Base-by-base conservation (phyloP, 2,113 vertebrate species). In the Saccopteryx leptura region DNA sequence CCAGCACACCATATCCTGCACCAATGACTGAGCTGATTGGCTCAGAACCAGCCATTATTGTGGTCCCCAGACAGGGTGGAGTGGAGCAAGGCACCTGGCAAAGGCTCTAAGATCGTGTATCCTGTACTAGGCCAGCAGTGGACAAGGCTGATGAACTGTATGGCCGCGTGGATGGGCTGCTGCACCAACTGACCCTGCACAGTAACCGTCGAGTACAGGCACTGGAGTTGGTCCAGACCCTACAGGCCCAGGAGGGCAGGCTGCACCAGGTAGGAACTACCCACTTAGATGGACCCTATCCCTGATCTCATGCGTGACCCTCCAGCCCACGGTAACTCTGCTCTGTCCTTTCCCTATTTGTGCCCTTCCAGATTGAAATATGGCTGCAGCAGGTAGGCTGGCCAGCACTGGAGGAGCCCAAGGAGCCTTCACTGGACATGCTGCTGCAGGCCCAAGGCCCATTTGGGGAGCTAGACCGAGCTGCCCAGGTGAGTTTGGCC, bases 171-270 rank as follows among this genome's bases (percentile, higher is more conserved):
- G 99, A 99, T 72, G 99, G 99, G 97, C 98, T 99, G 8, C 98
- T 99, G 50, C 99, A 99, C 96, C 98, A 97, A 0, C 98, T 99
- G 97, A 99, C 99, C 66, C 98, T 98, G 94, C 95, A 99, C 88
- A 99, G 99, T 76, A 99, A 99, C 98, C 94, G 97, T 87, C 98
- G 98, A 96, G 98, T 99, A 12, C 99, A 98, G 97, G 98, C 99
- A 4, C 98, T 99, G 83, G 98, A 98, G 96, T 98, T 99, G 97
- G 97, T 99, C 66, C 96, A 98, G 93, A 99, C 98, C 63, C 99
- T 99, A 0, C 98, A 98, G 90, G 84, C 96, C 46, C 96, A 90
- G 76, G 96, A 97, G 31, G 71, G 56, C 0, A 2, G 19, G 7
- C 91, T 98, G 56, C 60, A 63, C 24, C 97, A 98, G 97, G 97